Conservation (phyloP, 2,797 vertebrate genomes). For the Mus minutoides region DNA sequence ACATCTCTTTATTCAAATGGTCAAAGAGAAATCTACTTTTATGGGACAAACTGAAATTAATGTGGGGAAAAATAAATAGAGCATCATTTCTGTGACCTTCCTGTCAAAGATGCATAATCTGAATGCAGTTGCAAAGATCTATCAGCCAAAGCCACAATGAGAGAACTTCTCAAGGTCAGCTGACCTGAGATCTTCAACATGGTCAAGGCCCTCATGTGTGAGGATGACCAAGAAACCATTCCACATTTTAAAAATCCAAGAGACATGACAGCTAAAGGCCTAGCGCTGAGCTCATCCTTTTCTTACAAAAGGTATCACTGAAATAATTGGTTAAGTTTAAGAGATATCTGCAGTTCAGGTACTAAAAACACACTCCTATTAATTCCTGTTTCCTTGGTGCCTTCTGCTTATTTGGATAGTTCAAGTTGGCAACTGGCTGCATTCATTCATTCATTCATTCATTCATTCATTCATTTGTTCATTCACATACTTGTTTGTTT, state of each 20-base stretch:
- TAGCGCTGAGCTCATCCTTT: not conserved
- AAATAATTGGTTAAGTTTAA: not conserved
- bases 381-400: not conserved
- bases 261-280: not conserved
- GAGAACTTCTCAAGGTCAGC: not conserved
- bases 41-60: slow-evolving; percentile 22
- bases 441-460: not conserved
- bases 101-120: not conserved
- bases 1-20: not conserved
- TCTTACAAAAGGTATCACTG: not conserved
- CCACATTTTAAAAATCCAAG: not conserved
- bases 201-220: not conserved
- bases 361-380: not conserved
- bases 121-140: not conserved
- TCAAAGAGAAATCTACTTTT: not conserved
- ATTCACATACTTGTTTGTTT: not conserved
- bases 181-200: not conserved
- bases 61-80: not conserved
- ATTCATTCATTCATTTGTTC: not conserved
- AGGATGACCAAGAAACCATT: not conserved
- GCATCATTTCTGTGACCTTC: slow-evolving; percentile 15
- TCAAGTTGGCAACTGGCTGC: not conserved
- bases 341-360: not conserved
- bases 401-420: not conserved
- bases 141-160: not conserved